Conservation (phyloP, 1,140 invertebrate species). For the Neuroterus valhalla region DNA sequence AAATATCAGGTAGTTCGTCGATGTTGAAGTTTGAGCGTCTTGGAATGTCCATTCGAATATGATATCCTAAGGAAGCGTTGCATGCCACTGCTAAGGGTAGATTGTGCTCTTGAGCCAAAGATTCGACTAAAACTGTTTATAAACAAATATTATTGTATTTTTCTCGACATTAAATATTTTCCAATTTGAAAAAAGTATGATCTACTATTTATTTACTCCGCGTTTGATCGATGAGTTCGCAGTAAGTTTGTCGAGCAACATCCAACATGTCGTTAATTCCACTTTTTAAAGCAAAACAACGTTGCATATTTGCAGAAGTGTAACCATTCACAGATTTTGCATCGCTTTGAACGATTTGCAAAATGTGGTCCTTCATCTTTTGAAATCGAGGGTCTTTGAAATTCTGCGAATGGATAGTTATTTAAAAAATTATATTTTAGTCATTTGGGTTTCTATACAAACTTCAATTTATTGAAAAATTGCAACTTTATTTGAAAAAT, state of each 20-base stretch:
- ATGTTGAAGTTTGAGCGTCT: constrained; percentile 70
- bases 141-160: too few species aligned
- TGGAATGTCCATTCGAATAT: constrained; percentile 80
- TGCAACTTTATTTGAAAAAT: too few species aligned
- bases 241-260: constrained; percentile 85
- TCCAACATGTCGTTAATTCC: constrained; percentile 85
- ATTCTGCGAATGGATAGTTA: constrained; percentile 55
- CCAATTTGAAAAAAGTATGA: constrained; percentile 23
- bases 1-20: constrained; percentile 79
- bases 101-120: constrained; percentile 79
- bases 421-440: neutral
- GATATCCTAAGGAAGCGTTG: constrained; percentile 83
- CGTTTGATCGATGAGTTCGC: constrained; percentile 87
- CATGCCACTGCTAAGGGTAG: constrained; percentile 81
- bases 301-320: constrained; percentile 81
- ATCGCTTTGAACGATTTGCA: constrained; percentile 84
- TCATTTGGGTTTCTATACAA: constrained; percentile 28
- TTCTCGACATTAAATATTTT: too few species aligned
- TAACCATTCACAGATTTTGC: constrained; percentile 82
- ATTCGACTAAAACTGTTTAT: constrained; percentile 76
- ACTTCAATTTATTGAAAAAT: too few species aligned
- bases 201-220: constrained; percentile 73
- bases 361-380: constrained; percentile 80
- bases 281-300: constrained; percentile 89
- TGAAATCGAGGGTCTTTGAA: constrained; percentile 74